Base-by-base conservation (phyloP, 2,888 invertebrate species). In the Oeneis ivallda region DNA sequence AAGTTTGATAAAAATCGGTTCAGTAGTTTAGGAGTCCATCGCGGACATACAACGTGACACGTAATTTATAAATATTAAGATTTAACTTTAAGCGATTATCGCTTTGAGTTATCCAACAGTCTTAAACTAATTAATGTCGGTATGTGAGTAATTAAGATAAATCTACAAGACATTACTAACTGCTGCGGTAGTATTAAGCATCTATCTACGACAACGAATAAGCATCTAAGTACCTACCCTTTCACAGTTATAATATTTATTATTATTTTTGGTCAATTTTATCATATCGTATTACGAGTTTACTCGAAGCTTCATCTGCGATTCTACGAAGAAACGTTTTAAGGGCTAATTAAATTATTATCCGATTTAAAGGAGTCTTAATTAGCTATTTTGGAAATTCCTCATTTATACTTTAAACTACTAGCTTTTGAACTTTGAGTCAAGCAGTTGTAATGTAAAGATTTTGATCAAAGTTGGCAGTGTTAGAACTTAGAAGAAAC, bases 141-240 rank as follows among this genome's bases (percentile, higher is more conserved):
- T 45, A 68, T 65, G 39, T 26, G 15, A 39, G 64, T 68, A 63
- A 62, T 65, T 65, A 57, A 68, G 68, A 68, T 68, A 65, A 34
- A 68, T 68, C 68, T 65, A 43, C 41, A 39, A 37, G 37, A 37
- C 37, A 32, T 34, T 57, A 50, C 49, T 64, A 34, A 60, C 41
- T 43, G 45, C 43, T 19, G 56, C 19, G 49, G 15, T 8, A 26
- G 26, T 26, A 26, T 26, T 26, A 1, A 26, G 15, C 17, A 10
- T 56, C 41, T 59, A 63, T 63, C 47, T 17, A 8, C 45, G 15
- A 39, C 47, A n/a, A 8, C 45, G 15, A 39, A 54, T 49, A 43
- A n/a, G 13, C 59, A 54, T 39, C 39, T 54, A 41, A 19, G 56
- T 56, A 17, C 1, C n/a, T 47, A 41, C 13, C 17, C 41, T 39